Evolutionary conservation across 2,888 invertebrate genomes (phyloP).

Genomic region (Rotaria magnacalcarata): DNA sequence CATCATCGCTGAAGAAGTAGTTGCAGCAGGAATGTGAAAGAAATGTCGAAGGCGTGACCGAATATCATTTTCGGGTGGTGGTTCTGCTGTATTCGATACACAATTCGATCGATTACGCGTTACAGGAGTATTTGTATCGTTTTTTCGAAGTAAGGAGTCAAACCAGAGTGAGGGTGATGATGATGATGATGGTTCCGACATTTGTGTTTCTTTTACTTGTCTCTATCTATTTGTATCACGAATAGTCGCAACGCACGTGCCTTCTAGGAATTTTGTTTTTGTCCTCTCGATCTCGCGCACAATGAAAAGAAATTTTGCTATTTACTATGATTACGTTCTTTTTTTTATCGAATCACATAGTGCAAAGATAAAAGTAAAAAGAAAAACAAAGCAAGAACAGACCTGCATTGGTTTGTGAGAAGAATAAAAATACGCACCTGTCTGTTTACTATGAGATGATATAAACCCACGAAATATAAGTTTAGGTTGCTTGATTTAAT

Average conservation of each 20-base stretch:
- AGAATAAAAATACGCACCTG: not conserved
- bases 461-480: not conserved
- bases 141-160: not conserved
- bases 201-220: not conserved
- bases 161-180: not conserved
- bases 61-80: not conserved
- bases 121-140: not conserved
- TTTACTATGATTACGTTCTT: not conserved
- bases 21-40: not conserved
- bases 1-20: not conserved
- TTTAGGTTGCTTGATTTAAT: not conserved
- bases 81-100: not conserved
- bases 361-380: not conserved
- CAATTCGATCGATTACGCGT: slow-evolving; percentile 5
- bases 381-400: not conserved
- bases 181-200: not conserved
- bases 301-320: not conserved
- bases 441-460: not conserved
- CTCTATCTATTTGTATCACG: not conserved
- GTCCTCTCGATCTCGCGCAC: not conserved
- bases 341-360: not conserved
- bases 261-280: not conserved
- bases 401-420: not conserved
- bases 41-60: not conserved
- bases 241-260: not conserved